A percentile compares a stretch with the other conserved stretches of the same genome.
Conservation (phyloP, 2,113 vertebrate genomes). For the Aptenodytes forsteri region DNA sequence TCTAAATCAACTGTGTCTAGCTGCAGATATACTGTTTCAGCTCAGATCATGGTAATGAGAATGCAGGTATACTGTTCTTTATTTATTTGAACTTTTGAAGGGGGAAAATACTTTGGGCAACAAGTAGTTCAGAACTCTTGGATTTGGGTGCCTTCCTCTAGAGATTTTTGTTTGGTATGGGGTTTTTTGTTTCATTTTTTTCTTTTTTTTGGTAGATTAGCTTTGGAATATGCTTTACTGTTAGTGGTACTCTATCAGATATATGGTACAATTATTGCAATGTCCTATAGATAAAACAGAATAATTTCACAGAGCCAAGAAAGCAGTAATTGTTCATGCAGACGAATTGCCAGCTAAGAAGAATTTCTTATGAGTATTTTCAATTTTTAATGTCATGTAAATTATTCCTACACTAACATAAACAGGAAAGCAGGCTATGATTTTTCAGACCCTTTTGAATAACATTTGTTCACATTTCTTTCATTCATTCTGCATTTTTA, state of each 20-base stretch:
- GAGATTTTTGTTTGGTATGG: neutral
- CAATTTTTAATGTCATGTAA: conserved; percentile 52
- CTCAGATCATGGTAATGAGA: neutral
- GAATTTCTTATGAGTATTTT: conserved; percentile 29
- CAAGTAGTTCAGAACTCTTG: neutral
- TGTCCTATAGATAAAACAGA: neutral
- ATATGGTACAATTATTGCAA: neutral
- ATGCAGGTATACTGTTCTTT: neutral
- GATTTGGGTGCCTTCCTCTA: neutral
- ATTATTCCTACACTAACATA: conserved; percentile 24
- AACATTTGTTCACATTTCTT: neutral
- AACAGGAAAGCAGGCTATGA: conserved; percentile 21
- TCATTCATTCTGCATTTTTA: neutral
- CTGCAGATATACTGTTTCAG: neutral
- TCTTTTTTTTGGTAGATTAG: neutral
- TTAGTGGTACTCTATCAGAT: neutral
- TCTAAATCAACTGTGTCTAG: neutral
- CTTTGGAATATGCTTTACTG: neutral
- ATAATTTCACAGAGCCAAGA: neutral
- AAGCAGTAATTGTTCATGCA: conserved; percentile 9
- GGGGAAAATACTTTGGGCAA: neutral
- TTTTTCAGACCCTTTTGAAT: conserved; percentile 35
- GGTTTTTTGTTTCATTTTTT: too few relatives aligned
- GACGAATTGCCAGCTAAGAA: conserved; percentile 9
- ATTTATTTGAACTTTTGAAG: neutral